phyloP scores from a whole-genome alignment of 2,888 invertebrate species.

The Eupeodes luniger region DNA sequence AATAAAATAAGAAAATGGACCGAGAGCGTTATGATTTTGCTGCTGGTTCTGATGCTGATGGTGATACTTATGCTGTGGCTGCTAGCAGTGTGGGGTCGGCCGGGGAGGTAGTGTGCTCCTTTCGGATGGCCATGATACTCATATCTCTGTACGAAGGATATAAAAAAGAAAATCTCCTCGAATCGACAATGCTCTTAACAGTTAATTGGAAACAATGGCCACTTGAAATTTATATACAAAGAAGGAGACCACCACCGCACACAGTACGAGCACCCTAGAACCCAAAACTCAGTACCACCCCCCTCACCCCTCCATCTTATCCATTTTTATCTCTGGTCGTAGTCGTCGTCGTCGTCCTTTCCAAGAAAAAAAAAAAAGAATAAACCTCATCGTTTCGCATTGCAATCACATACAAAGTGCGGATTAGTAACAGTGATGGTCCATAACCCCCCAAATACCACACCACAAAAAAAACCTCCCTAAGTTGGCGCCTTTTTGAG shows the following conservation, averaged over 20 bases:
- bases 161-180: slow-evolving; percentile 65
- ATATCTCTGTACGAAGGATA: slow-evolving; percentile 32
- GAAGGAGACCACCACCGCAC: background rate
- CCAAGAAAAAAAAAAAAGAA: slow-evolving; percentile 27
- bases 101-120: no score
- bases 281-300: no score
- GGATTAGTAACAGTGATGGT: slow-evolving; percentile 69
- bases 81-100: no score
- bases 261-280: no score
- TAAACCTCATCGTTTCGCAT: slow-evolving; percentile 67
- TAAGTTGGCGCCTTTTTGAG: slow-evolving; percentile 10
- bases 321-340: slow-evolving; percentile 46
- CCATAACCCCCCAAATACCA: slow-evolving; percentile 11
- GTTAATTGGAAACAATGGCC: slow-evolving; percentile 76
- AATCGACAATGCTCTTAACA: slow-evolving; percentile 75
- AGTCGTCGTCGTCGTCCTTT: slow-evolving; percentile 22
- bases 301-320: slow-evolving; percentile 22
- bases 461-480: background rate
- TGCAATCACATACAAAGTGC: slow-evolving; percentile 73
- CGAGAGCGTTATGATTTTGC: slow-evolving; percentile 30
- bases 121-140: slow-evolving; percentile 33
- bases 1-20: slow-evolving; percentile 51
- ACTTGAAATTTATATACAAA: slow-evolving; percentile 55
- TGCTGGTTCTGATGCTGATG: slow-evolving; percentile 4
- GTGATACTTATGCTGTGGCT: background rate